Percentiles rank a stretch among this genome's conserved stretches.
Evolutionary conservation across 2,888 invertebrate genomes (phyloP).

Genomic region (Bugulina stolonifera): DNA sequence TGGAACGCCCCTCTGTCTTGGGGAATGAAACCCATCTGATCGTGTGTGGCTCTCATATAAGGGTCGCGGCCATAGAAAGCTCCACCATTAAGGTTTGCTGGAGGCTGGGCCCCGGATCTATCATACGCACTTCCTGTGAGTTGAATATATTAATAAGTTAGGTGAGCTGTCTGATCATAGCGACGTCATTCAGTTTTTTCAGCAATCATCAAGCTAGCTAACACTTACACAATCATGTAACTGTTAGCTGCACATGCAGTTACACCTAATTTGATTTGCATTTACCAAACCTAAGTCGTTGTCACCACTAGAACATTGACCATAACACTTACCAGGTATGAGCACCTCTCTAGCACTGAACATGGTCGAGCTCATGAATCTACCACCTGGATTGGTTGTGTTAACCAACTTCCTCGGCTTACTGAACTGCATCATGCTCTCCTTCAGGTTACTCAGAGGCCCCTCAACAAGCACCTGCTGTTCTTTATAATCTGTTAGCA

Average conservation of each 20-base stretch:
- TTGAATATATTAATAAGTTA: too few species aligned
- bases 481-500: conserved; percentile 94
- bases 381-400: conserved; percentile 77
- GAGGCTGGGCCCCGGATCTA: conserved; percentile 58
- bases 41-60: conserved; percentile 60
- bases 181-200: too few species aligned
- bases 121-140: conserved; percentile 76
- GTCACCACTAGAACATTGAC: too few species aligned
- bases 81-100: conserved; percentile 47
- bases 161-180: too few species aligned
- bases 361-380: conserved; percentile 95
- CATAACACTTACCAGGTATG: conserved; percentile 64
- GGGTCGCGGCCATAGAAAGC: conserved; percentile 30
- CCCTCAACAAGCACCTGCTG: conserved; percentile 95
- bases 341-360: conserved; percentile 93
- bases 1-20: conserved; percentile 60
- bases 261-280: too few species aligned
- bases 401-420: conserved; percentile 94
- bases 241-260: too few species aligned
- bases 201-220: too few species aligned
- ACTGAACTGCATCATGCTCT: conserved; percentile 90
- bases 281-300: too few species aligned
- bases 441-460: conserved; percentile 90
- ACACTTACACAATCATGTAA: too few species aligned
- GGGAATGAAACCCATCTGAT: conserved; percentile 87